Evolutionary conservation across 2,888 invertebrate genomes (phyloP).

Genomic region (Calephelis perditalis): DNA sequence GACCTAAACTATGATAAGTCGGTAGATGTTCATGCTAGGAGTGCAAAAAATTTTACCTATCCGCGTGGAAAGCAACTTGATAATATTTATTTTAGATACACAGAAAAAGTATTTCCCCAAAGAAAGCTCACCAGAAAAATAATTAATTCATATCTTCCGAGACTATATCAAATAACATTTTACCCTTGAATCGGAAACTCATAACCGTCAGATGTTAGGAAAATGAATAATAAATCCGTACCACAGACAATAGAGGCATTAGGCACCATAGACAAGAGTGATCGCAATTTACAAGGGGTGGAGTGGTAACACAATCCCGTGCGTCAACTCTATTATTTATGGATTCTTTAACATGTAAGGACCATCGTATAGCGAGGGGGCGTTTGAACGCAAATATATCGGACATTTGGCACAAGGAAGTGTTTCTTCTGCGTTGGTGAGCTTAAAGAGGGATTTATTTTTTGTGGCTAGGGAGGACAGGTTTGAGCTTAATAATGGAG

Average conservation of each 20-base stretch:
- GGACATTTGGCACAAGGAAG: slow-evolving; percentile 73
- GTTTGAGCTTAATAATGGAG: slow-evolving; percentile 25
- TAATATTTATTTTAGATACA: too few species aligned
- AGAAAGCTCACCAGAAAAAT: slow-evolving; percentile 21
- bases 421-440: slow-evolving; percentile 61
- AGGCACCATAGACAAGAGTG: slow-evolving; percentile 66
- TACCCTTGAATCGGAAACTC: slow-evolving; percentile 48
- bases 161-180: slow-evolving; percentile 32
- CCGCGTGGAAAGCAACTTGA: too few species aligned
- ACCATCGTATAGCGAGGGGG: slow-evolving; percentile 47
- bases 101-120: not conserved
- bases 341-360: slow-evolving; percentile 78
- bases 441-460: slow-evolving; percentile 45
- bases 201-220: slow-evolving; percentile 64
- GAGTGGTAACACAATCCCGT: slow-evolving; percentile 62
- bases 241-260: slow-evolving; percentile 73
- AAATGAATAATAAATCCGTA: slow-evolving; percentile 75
- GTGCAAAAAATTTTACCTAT: too few species aligned
- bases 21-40: too few species aligned
- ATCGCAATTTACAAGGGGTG: slow-evolving; percentile 48
- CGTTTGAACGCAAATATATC: slow-evolving; percentile 45
- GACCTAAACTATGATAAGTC: too few species aligned
- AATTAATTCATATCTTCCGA: slow-evolving; percentile 21
- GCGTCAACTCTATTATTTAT: slow-evolving; percentile 78
- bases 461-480: slow-evolving; percentile 33